These are phyloP conservation scores for Tachina grossa DNA, from an alignment of 2,888 invertebrate species.

Conservation along the genomic window DNA sequence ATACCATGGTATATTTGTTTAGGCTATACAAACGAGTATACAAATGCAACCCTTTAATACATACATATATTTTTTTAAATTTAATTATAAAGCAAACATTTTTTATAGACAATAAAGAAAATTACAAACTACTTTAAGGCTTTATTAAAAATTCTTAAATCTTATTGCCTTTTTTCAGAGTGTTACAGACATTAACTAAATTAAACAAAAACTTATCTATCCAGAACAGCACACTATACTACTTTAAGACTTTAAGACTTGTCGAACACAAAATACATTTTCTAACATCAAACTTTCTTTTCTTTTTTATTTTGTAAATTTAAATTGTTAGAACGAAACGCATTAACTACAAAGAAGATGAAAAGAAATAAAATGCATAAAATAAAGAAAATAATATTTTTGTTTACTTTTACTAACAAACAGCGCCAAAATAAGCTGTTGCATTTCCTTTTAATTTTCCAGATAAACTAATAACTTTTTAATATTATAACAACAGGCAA, in stretches of 20 bases:
- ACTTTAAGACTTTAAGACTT: constrained; percentile 9
- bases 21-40: no score
- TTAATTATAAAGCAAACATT: not conserved
- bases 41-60: no score
- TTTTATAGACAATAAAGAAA: constrained; percentile 3
- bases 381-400: constrained; percentile 1
- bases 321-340: constrained; percentile 16
- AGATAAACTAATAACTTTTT: constrained; percentile 62
- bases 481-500: constrained; percentile 55
- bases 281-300: not conserved
- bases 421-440: constrained; percentile 64
- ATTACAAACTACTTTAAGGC: constrained; percentile 13
- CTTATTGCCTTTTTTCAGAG: not conserved
- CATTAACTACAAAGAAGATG: constrained; percentile 14
- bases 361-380: constrained; percentile 22
- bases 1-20: no score
- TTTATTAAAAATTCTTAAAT: constrained; percentile 15
- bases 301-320: not conserved
- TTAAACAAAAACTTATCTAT: constrained; percentile 27
- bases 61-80: not conserved
- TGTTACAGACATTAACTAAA: constrained; percentile 16
- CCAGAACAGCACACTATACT: not conserved
- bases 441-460: constrained; percentile 63
- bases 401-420: constrained; percentile 18
- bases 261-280: not conserved